phyloP scores from a whole-genome alignment of 2,888 invertebrate genomes.

The Dasypolia templi region DNA sequence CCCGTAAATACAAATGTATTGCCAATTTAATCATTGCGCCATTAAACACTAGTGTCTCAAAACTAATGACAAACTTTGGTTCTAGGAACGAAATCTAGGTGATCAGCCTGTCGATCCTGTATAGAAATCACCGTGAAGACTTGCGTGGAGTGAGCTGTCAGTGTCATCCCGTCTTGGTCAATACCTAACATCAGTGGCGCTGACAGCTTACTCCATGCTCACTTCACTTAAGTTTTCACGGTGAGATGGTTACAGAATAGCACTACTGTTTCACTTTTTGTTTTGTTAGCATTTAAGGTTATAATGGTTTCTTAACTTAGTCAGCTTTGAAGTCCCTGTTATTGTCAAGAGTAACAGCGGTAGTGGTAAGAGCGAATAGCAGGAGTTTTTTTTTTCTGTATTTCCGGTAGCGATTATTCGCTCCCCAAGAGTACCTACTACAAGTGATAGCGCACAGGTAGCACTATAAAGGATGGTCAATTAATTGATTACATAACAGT shows the following conservation, averaged over 20 bases:
- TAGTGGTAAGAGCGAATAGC: not conserved
- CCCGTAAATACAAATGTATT: slow-evolving; percentile 50
- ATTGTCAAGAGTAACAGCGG: not conserved
- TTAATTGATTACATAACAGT: not conserved
- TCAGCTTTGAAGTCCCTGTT: not conserved
- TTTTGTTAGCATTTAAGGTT: slow-evolving; percentile 6
- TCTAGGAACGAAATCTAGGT: not conserved
- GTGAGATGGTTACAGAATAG: too few species aligned
- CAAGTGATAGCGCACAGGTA: not conserved
- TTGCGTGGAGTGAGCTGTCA: too few species aligned
- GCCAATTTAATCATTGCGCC: slow-evolving; percentile 51
- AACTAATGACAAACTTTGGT: slow-evolving; percentile 20
- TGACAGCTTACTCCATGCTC: too few species aligned
- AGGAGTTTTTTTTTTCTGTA: not conserved
- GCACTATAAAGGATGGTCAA: not conserved
- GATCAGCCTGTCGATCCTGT: too few species aligned
- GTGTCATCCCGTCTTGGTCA: too few species aligned
- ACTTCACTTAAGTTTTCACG: too few species aligned
- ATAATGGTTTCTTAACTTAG: not conserved
- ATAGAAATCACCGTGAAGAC: too few species aligned
- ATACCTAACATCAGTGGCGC: too few species aligned
- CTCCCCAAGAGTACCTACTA: not conserved
- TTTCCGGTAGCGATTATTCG: not conserved
- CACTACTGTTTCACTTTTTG: too few species aligned
- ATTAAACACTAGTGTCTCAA: slow-evolving; percentile 30